A percentile compares a stretch with the other conserved stretches of the same genome.
Evolutionary conservation across 2,888 invertebrate species (phyloP).

Genomic region (Trachelus stipa): DNA sequence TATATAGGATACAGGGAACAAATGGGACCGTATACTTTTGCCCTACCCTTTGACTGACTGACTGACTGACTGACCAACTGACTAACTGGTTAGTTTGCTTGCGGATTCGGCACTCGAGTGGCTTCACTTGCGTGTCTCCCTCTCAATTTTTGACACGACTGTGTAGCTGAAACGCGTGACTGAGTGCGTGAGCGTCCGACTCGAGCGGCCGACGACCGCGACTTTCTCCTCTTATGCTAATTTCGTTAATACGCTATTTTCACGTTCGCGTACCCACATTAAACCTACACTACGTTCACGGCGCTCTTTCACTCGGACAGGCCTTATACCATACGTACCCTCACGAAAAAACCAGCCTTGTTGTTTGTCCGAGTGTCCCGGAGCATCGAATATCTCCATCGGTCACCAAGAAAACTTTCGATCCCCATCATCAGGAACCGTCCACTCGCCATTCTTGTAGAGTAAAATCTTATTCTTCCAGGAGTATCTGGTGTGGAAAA

Average conservation of each 20-base stretch:
- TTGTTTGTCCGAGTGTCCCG: background rate
- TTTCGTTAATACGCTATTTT: constrained; percentile 61
- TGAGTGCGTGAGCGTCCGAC: constrained; percentile 29
- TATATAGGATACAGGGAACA: background rate
- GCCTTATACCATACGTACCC: background rate
- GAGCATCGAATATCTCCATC: background rate
- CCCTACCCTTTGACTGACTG: background rate
- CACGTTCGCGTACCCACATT: constrained; percentile 26
- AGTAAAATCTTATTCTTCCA: background rate
- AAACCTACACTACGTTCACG: background rate
- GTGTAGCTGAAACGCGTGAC: background rate
- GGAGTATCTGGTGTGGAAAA: background rate
- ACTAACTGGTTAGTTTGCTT: constrained; percentile 26
- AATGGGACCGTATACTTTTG: background rate
- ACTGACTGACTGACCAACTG: background rate
- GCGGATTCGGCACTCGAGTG: constrained; percentile 40
- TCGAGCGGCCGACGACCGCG: constrained; percentile 52
- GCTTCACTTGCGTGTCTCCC: background rate
- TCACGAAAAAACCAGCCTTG: background rate
- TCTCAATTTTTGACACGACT: background rate
- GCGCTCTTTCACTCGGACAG: background rate
- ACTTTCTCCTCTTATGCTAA: constrained; percentile 65
- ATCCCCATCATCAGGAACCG: background rate
- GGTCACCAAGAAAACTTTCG: background rate
- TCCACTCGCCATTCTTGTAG: background rate